Evolutionary conservation across 2,888 invertebrate species (phyloP), one percentile per base, ranked within the genome.

Genomic region (Synergus japonicus): DNA sequence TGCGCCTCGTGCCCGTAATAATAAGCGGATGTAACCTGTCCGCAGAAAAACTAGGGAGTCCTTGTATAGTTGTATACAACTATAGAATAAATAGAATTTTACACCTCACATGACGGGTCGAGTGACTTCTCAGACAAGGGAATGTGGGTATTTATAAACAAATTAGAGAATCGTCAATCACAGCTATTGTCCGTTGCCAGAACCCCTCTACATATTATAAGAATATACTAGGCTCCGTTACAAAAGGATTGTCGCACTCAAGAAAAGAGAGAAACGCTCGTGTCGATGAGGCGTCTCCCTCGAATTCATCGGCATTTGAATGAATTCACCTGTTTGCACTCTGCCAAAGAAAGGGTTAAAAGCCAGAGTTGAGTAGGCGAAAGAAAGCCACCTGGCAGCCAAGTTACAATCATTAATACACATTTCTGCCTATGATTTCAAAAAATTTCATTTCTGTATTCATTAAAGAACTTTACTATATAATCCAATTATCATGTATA

Each of bases 111-210:
- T 81, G 82, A 84, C 82, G 79, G 83, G 84, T 73, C 78, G 78
- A 85, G 81, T 80, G 83, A 80, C 82, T 82, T 79, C 83, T 82
- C 79, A 73, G 37, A 15, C 76, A 73, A 77, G 76, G 66, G 46
- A 63, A 67, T 76, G 65, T 78, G 79, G 84, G 85, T 87, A 89
- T 90, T 90, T 89, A 89, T 88, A 90, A 90, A 90, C 88, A 90
- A 91, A 91, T 90, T 89, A 88, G 87, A 88, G 89, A 88, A 90
- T 90, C 90, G 90, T 91, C 88, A 89, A 90, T 90, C 90, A 89
- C 84, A 84, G 80, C 82, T 83, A 87, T 89, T 87, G 89, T 88
- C 76, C 76, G 80, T 37, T 73, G 15, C 54, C 12, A 10, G n/a
- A 73, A 73, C 73, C 73, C 73, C 73, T 54, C 37, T 73, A 67